Base-by-base conservation (phyloP, 2,113 vertebrate species). In the Corythoichthys intestinalis region DNA sequence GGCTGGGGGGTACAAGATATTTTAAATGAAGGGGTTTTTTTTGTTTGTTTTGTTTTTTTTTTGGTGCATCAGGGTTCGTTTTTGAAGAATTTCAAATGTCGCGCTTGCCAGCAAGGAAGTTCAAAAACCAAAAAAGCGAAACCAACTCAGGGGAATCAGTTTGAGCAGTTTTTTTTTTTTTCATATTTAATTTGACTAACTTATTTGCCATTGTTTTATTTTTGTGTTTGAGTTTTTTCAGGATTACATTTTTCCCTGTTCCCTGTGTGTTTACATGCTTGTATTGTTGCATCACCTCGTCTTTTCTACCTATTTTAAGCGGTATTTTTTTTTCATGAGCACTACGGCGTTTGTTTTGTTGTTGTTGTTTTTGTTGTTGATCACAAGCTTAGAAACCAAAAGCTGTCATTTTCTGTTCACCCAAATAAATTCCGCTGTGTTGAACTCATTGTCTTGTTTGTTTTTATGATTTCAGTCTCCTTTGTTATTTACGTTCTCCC, bases 361-460 rank as follows among this genome's bases (percentile, higher is more conserved):
- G 82, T 62, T 39, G 15, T 39, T 83, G 77, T 73, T 83, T 80
- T 89, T 83, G 86, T 86, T 72, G 65, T 81, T 84, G 73, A 76
- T 78, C 39, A 12, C 64, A 84, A 74, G 73, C 69, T 4, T n/a
- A 20, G 3, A 20, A 75, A 75, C 41, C 41, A 82, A 60, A 77
- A 76, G 80, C 69, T 88, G 86, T 87, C 73, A 76, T 79, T 83
- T 77, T 81, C 67, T 85, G 78, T 77, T 78, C 78, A 84, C 78
- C 82, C 81, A 87, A 91, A 92, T 91, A 93, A 91, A 92, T 90
- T 75, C 20, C 83, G 84, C 86, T 92, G 71, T 90, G 85, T 89
- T 88, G 66, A 90, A 88, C 77, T 90, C 85, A 90, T 90, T 85
- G 88, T 93, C 83, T 80, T 89, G 85, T 88, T 85, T 83, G 82